Conservation (phyloP, 2,888 invertebrate species). For the Catocala nupta region DNA sequence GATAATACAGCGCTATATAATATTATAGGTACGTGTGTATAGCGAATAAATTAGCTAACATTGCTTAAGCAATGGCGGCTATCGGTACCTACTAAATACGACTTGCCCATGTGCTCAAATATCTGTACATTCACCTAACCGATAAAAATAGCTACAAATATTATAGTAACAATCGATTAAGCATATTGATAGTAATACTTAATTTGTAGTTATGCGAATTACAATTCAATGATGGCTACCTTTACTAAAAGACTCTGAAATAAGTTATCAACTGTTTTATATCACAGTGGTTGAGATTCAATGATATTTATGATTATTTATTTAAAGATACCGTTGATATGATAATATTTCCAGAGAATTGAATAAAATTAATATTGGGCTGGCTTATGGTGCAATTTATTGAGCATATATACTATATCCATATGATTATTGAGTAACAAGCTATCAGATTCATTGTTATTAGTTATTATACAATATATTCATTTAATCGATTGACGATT, state of each 20-base stretch:
- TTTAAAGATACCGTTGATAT: constrained; percentile 9
- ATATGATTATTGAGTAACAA: neutral
- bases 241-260: constrained; percentile 24
- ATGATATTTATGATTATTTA: constrained; percentile 24
- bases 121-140: constrained; percentile 37
- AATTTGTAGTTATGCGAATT: constrained; percentile 33
- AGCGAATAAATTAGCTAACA: constrained; percentile 37
- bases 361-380: constrained; percentile 3
- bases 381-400: neutral
- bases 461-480: too few species aligned
- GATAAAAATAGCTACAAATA: constrained; percentile 46
- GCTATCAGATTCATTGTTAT: too few species aligned
- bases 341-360: constrained; percentile 4
- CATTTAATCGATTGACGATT: too few species aligned
- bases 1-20: constrained; percentile 34
- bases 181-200: constrained; percentile 55
- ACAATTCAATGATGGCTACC: constrained; percentile 23
- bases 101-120: constrained; percentile 31
- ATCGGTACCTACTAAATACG: constrained; percentile 23
- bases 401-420: neutral
- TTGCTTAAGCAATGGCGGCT: constrained; percentile 46
- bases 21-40: constrained; percentile 26
- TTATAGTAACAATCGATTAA: constrained; percentile 49
- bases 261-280: constrained; percentile 49
- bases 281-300: constrained; percentile 68